These are phyloP conservation scores for Plotosus lineatus DNA, from an alignment of 2,113 vertebrate genomes.

Conservation along the genomic window DNA sequence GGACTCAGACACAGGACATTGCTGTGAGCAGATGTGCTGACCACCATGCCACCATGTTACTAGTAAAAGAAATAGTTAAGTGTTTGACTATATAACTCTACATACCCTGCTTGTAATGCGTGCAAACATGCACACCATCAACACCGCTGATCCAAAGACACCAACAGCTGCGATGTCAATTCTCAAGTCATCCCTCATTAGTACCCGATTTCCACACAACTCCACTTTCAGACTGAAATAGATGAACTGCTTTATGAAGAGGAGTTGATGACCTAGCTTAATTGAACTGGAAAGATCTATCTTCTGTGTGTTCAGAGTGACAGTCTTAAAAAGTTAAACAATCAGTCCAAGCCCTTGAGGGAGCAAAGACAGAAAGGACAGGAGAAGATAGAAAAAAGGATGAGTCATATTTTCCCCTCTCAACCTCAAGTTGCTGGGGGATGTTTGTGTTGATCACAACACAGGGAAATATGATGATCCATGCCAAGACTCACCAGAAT, in stretches of 20 bases:
- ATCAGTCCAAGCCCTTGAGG: conserved; percentile 58
- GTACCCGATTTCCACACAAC: conserved; percentile 47
- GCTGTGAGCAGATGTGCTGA: too few species aligned
- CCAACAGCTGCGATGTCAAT: conserved; percentile 65
- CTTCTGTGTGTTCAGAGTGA: conserved; percentile 63
- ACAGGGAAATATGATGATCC: conserved; percentile 54
- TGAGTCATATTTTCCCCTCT: conserved; percentile 48
- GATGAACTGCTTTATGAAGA: conserved; percentile 75
- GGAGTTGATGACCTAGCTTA: conserved; percentile 65
- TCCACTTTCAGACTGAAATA: conserved; percentile 65
- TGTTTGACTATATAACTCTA: neutral
- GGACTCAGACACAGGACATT: too few species aligned
- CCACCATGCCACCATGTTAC: too few species aligned
- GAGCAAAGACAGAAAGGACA: conserved; percentile 24
- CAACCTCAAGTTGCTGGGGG: conserved; percentile 42
- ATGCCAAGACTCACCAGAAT: conserved; percentile 60
- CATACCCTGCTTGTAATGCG: neutral
- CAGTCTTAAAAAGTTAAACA: conserved; percentile 63
- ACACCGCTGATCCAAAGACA: conserved; percentile 58
- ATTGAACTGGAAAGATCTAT: conserved; percentile 74
- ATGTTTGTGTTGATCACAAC: conserved; percentile 42
- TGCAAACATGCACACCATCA: conserved; percentile 64
- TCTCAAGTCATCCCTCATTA: conserved; percentile 67
- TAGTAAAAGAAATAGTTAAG: neutral
- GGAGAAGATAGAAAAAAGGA: conserved; percentile 29